A percentile compares a stretch with the other conserved stretches of the same genome.
These are phyloP conservation scores for Drosophila mettleri DNA, from an alignment of 2,888 invertebrate genomes.

Conservation along the genomic window DNA sequence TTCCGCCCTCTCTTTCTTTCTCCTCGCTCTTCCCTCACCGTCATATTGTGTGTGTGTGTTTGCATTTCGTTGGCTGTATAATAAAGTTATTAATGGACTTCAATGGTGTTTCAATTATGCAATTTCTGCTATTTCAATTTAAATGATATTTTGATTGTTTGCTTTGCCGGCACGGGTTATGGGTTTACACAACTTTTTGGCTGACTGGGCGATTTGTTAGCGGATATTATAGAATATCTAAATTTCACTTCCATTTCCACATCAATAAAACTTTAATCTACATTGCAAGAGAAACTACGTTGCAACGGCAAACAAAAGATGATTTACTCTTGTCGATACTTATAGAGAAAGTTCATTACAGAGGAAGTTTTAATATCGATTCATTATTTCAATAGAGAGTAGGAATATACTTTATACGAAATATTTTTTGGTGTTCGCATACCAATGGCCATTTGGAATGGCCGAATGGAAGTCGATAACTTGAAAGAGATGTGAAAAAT, in stretches of 20 bases:
- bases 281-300: slow-evolving; percentile 6
- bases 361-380: too few species aligned
- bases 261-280: slow-evolving; percentile 5
- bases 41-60: slow-evolving; percentile 33
- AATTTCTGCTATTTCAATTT: slow-evolving; percentile 78
- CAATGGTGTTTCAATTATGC: slow-evolving; percentile 78
- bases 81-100: slow-evolving; percentile 79
- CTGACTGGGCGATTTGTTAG: slow-evolving; percentile 34
- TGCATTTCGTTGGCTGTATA: slow-evolving; percentile 67
- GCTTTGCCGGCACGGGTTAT: slow-evolving; percentile 29
- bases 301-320: background rate
- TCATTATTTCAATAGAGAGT: too few species aligned
- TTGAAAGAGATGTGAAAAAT: too few species aligned
- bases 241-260: slow-evolving; percentile 19
- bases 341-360: too few species aligned
- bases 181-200: slow-evolving; percentile 28
- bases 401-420: too few species aligned
- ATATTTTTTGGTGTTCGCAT: too few species aligned
- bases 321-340: background rate
- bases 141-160: slow-evolving; percentile 77
- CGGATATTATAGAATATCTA: slow-evolving; percentile 15
- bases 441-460: too few species aligned
- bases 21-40: too few species aligned
- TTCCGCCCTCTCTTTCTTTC: background rate
- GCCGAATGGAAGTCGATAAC: too few species aligned